phyloP scores from a whole-genome alignment of 2,113 vertebrate species.

The Oncorhynchus mykiss region DNA sequence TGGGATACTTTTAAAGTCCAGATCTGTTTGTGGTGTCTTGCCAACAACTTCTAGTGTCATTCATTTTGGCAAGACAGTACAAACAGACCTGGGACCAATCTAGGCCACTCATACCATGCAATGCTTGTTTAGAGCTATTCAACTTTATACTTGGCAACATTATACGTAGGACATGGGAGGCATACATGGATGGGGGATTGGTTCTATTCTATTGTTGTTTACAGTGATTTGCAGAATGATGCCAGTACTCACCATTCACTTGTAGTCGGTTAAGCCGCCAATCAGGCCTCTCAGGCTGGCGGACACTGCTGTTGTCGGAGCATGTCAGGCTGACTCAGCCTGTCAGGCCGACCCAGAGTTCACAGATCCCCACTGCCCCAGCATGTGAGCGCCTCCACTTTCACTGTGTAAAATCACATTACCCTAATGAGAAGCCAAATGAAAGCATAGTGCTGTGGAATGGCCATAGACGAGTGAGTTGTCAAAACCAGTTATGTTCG shows the following conservation, averaged over 20 bases:
- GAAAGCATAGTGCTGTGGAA: slow-evolving; percentile 77
- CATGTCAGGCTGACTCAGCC: slow-evolving; percentile 40
- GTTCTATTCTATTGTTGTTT: slow-evolving; percentile 17
- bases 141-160: neutral
- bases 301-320: slow-evolving; percentile 56
- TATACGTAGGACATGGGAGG: neutral
- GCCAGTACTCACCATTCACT: slow-evolving; percentile 61
- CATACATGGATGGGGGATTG: neutral
- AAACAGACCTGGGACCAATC: too few relatives aligned
- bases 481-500: slow-evolving; percentile 82
- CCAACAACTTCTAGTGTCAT: too few relatives aligned
- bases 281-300: slow-evolving; percentile 58
- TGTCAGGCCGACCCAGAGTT: slow-evolving; percentile 59
- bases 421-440: slow-evolving; percentile 84
- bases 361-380: slow-evolving; percentile 36
- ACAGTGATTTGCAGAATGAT: slow-evolving; percentile 63
- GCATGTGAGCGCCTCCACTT: slow-evolving; percentile 50
- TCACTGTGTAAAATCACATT: slow-evolving; percentile 72
- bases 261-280: slow-evolving; percentile 58
- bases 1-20: slow-evolving; percentile 14
- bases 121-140: neutral
- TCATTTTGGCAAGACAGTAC: too few relatives aligned
- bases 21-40: neutral
- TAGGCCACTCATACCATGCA: neutral
- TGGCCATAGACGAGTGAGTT: slow-evolving; percentile 78